phyloP scores from a whole-genome alignment of 2,113 vertebrate species.

The Muntiacus reevesi region DNA sequence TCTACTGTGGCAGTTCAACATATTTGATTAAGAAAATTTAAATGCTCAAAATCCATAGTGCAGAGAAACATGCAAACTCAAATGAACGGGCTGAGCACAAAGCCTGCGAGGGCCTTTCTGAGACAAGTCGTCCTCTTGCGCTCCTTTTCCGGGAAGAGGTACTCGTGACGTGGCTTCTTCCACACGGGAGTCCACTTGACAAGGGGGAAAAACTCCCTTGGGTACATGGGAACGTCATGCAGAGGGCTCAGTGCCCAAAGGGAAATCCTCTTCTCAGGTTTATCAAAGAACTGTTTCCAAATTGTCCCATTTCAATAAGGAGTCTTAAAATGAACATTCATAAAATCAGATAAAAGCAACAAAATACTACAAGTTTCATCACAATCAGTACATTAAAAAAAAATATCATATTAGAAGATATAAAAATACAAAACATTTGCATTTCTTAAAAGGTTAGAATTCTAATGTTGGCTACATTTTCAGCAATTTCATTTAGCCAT shows the following conservation, averaged over 20 bases:
- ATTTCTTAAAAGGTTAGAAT: constrained; percentile 41
- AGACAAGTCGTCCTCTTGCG: constrained; percentile 1
- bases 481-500: constrained; percentile 25
- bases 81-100: constrained; percentile 40
- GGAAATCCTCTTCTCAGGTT: constrained; percentile 73
- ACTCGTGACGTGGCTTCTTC: constrained; percentile 36
- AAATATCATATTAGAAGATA: constrained; percentile 52
- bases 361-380: constrained; percentile 67
- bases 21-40: constrained; percentile 65
- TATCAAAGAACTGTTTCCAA: constrained; percentile 78
- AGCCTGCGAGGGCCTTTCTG: constrained; percentile 41
- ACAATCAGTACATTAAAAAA: constrained; percentile 73
- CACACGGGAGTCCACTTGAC: constrained; percentile 45
- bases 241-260: constrained; percentile 62
- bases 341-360: constrained; percentile 82
- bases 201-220: constrained; percentile 49
- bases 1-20: constrained; percentile 57
- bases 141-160: neutral
- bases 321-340: constrained; percentile 87
- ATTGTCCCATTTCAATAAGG: constrained; percentile 83
- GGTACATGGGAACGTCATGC: constrained; percentile 61
- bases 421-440: constrained; percentile 65
- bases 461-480: constrained; percentile 8
- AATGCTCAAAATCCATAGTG: constrained; percentile 73
- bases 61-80: constrained; percentile 73